These are phyloP conservation scores for Periphyllus acericola DNA, from an alignment of 2,888 invertebrate species.

Conservation along the genomic window DNA sequence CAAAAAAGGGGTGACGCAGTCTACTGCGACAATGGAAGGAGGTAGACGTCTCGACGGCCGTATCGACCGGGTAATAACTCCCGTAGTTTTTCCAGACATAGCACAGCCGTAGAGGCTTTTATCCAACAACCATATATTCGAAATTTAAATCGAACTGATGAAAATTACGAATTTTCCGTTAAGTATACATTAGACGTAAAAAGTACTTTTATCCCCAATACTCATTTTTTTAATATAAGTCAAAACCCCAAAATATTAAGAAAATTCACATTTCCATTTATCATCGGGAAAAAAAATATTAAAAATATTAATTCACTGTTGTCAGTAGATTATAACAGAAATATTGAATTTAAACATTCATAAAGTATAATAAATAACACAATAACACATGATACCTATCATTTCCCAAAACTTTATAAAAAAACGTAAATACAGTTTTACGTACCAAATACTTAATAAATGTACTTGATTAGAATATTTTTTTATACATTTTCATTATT, in stretches of 20 bases:
- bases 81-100: constrained; percentile 20
- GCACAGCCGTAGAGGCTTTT: constrained; percentile 2
- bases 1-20: constrained; percentile 8
- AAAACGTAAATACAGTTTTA: too few relatives aligned
- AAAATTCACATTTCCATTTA: neutral
- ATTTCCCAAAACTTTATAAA: too few relatives aligned
- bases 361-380: too few relatives aligned
- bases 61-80: constrained; percentile 56
- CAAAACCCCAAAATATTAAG: neutral
- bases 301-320: too few relatives aligned
- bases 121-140: constrained; percentile 7
- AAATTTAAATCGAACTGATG: constrained; percentile 21
- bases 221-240: neutral
- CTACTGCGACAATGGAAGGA: constrained; percentile 27
- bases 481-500: too few relatives aligned
- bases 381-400: too few relatives aligned
- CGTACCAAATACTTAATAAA: too few relatives aligned
- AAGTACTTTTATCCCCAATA: neutral
- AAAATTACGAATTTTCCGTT: neutral
- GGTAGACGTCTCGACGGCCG: constrained; percentile 39
- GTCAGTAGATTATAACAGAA: too few relatives aligned
- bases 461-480: too few relatives aligned
- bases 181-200: neutral
- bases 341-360: too few relatives aligned
- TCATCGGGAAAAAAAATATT: too few relatives aligned